These are phyloP conservation scores for Phrixothrix hirtus DNA, from an alignment of 2,888 invertebrate genomes.

Conservation along the genomic window DNA sequence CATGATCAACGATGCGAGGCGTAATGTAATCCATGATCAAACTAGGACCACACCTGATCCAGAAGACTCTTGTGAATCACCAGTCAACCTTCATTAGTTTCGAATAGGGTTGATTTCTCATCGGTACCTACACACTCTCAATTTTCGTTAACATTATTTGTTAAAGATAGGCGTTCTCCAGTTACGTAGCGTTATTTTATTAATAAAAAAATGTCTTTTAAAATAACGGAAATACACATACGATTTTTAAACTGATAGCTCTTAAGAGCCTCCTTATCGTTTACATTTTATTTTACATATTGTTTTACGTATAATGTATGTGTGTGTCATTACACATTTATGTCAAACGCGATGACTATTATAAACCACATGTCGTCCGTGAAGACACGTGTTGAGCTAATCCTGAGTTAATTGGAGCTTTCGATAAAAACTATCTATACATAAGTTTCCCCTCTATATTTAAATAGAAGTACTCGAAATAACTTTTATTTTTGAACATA, in stretches of 20 bases:
- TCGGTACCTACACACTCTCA: conserved; percentile 14
- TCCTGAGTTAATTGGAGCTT: conserved; percentile 52
- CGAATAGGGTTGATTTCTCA: conserved; percentile 21
- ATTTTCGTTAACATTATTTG: conserved; percentile 12
- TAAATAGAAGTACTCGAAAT: background rate
- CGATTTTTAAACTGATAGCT: no score
- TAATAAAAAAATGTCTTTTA: conserved; percentile 28
- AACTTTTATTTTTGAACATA: background rate
- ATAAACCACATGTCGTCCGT: conserved; percentile 51
- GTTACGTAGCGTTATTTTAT: conserved; percentile 17
- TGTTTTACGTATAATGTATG: no score
- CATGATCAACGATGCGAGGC: conserved; percentile 43
- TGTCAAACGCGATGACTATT: conserved; percentile 32
- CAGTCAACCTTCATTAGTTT: conserved; percentile 36
- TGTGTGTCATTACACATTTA: no score
- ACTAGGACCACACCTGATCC: conserved; percentile 51
- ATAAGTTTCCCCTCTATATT: background rate
- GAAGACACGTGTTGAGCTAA: conserved; percentile 49
- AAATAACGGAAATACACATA: no score
- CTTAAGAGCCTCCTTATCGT: no score
- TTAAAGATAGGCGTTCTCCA: background rate
- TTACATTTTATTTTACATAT: no score
- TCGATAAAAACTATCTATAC: conserved; percentile 27
- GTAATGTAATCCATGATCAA: conserved; percentile 46
- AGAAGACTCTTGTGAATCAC: conserved; percentile 33